Evolutionary conservation across 2,888 invertebrate genomes (phyloP).

Genomic region (Sinodicranocentrus sp.): DNA sequence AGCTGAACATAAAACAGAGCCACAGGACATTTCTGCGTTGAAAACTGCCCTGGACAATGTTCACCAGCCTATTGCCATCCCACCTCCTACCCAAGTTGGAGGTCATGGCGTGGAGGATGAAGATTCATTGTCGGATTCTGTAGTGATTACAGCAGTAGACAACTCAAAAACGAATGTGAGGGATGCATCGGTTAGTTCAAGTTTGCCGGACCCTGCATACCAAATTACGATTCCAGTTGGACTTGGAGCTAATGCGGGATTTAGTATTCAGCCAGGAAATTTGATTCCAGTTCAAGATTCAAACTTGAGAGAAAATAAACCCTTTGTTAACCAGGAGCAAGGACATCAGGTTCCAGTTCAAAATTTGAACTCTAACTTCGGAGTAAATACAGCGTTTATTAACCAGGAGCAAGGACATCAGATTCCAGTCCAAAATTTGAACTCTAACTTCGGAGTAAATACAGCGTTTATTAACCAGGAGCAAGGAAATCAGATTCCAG

Average conservation of each 20-base stretch:
- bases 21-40: neutral
- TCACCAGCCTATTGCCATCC: neutral
- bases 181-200: neutral
- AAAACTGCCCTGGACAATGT: slow-evolving; percentile 12
- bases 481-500: no score
- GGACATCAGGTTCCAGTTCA: no score
- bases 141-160: slow-evolving; percentile 42
- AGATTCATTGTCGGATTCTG: slow-evolving; percentile 28
- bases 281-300: neutral
- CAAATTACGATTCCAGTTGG: slow-evolving; percentile 53
- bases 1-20: neutral
- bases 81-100: neutral
- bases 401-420: no score
- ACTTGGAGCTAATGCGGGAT: slow-evolving; percentile 26
- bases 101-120: slow-evolving; percentile 2
- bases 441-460: no score
- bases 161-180: neutral
- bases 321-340: no score
- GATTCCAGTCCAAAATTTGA: no score
- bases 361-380: no score
- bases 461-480: no score
- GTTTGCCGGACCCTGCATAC: slow-evolving; percentile 34
- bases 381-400: no score
- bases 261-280: slow-evolving; percentile 34
- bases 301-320: no score